These are phyloP conservation scores for Sternarchorhynchus goeldii DNA, from an alignment of 2,797 vertebrate genomes.

Conservation along the genomic window DNA sequence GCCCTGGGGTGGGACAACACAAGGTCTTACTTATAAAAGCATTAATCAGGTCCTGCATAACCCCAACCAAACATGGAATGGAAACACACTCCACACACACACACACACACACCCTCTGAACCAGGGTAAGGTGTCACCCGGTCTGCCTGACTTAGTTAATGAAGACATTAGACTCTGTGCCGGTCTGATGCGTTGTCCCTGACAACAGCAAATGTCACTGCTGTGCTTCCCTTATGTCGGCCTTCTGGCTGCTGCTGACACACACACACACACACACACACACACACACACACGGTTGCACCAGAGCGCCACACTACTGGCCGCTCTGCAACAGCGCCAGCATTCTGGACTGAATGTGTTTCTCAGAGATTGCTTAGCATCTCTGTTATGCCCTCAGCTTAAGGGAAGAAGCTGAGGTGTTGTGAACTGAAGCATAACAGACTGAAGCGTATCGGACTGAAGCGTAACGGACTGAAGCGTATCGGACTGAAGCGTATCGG, in stretches of 20 bases:
- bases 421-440: too few relatives aligned
- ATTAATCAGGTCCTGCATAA: constrained; percentile 73
- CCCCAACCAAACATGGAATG: constrained; percentile 20
- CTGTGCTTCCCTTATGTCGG: background rate
- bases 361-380: too few relatives aligned
- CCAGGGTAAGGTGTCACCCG: constrained; percentile 3
- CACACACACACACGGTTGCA: too few relatives aligned
- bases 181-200: constrained; percentile 5
- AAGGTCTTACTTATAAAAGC: constrained; percentile 83
- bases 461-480: too few relatives aligned
- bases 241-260: background rate
- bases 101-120: constrained; percentile 33
- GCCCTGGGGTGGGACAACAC: constrained; percentile 66
- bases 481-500: too few relatives aligned
- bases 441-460: too few relatives aligned
- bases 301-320: too few relatives aligned
- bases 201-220: background rate
- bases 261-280: too few relatives aligned
- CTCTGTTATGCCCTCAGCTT: too few relatives aligned
- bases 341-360: too few relatives aligned
- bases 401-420: too few relatives aligned
- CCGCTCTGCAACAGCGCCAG: too few relatives aligned
- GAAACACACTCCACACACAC: constrained; percentile 35
- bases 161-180: constrained; percentile 32
- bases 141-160: constrained; percentile 30